A percentile compares a stretch with the other conserved stretches of the same genome.
Conservation (phyloP, 1,140 invertebrate genomes). For the Drosophila parabipectinata region DNA sequence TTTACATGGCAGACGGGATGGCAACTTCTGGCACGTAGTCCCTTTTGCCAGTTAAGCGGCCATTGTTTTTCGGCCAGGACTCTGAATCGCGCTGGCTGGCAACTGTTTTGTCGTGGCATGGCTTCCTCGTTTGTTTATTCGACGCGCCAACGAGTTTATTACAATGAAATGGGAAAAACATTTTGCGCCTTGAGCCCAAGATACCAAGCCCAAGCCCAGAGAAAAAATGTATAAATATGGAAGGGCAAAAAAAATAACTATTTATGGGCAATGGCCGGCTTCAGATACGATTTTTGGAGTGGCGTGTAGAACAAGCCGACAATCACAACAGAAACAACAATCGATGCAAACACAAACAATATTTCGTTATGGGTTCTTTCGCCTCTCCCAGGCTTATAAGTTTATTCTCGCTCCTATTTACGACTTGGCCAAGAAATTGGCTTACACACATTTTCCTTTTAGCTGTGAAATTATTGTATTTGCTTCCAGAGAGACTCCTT, state of each 20-base stretch:
- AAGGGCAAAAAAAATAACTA: constrained; percentile 47
- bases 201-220: background rate
- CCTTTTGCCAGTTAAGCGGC: constrained; percentile 54
- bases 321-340: constrained; percentile 47
- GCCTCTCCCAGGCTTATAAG: constrained; percentile 60
- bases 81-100: constrained; percentile 22
- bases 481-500: constrained; percentile 1
- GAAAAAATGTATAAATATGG: constrained; percentile 10
- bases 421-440: constrained; percentile 76
- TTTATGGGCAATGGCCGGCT: constrained; percentile 73
- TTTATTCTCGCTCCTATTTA: constrained; percentile 77
- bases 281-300: constrained; percentile 56
- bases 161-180: constrained; percentile 71
- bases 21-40: constrained; percentile 66
- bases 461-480: constrained; percentile 77
- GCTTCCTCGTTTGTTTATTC: constrained; percentile 72
- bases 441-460: constrained; percentile 76
- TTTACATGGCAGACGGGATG: constrained; percentile 56
- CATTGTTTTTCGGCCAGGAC: constrained; percentile 59
- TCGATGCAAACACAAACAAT: constrained; percentile 57
- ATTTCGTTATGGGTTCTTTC: constrained; percentile 45
- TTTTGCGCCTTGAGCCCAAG: constrained; percentile 35
- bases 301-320: constrained; percentile 54
- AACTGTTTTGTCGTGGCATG: constrained; percentile 59
- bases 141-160: constrained; percentile 76